phyloP scores from a whole-genome alignment of 53 echinoderm and acorn worm genomes.

The Mesocentrotus franciscanus region DNA sequence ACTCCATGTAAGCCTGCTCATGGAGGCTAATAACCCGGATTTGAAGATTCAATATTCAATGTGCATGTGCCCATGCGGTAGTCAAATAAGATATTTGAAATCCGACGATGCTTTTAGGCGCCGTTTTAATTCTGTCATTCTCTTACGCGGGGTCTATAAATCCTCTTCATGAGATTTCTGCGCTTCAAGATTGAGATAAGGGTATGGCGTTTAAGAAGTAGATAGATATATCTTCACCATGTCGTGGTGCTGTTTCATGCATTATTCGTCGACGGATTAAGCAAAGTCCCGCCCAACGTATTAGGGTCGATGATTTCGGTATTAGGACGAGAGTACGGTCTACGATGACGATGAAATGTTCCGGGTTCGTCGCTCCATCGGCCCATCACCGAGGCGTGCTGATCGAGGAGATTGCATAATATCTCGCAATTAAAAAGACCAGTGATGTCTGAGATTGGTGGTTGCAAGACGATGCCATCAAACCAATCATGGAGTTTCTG shows the following conservation, averaged over 20 bases:
- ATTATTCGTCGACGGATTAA: constrained; percentile 54
- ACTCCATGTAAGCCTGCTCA: not conserved
- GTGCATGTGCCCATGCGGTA: constrained; percentile 17
- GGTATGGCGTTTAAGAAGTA: constrained; percentile 31
- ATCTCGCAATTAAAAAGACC: constrained; percentile 50
- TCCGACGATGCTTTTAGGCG: constrained; percentile 45
- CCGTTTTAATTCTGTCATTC: not conserved
- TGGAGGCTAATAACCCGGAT: constrained; percentile 49
- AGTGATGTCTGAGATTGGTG: not conserved
- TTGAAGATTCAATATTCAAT: constrained; percentile 11
- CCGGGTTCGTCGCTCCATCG: constrained; percentile 16
- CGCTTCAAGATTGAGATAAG: constrained; percentile 57
- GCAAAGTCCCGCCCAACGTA: constrained; percentile 54
- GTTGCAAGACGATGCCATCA: constrained; percentile 51
- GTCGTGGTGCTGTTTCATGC: constrained; percentile 27
- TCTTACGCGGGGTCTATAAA: not conserved
- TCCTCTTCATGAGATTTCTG: not conserved
- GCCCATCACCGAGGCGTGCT: constrained; percentile 49
- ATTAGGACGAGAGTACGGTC: constrained; percentile 35
- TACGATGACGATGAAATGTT: constrained; percentile 13
- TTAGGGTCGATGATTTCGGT: constrained; percentile 54
- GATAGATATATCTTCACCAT: not conserved
- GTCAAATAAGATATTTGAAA: not conserved
- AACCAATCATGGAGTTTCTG: constrained; percentile 33
- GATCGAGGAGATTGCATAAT: constrained; percentile 59